phyloP scores from a whole-genome alignment of 2,797 vertebrate genomes.

The Acropternis orthonyx region DNA sequence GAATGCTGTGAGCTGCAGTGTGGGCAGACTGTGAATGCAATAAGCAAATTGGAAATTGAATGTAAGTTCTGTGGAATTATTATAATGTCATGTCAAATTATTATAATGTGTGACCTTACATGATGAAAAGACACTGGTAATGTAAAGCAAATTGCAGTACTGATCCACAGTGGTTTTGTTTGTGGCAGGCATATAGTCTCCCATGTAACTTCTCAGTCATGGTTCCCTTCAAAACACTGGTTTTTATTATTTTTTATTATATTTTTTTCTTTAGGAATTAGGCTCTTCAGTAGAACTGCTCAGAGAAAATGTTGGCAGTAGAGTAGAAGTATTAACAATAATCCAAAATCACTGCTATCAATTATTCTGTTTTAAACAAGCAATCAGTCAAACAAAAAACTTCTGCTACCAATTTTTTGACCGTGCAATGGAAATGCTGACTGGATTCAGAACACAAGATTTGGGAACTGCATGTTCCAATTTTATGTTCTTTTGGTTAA shows the following conservation, averaged over 20 bases:
- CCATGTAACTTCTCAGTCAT: not conserved
- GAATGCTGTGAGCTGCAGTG: not conserved
- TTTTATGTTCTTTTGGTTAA: not conserved
- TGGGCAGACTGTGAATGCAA: not conserved
- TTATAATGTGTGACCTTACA: not conserved
- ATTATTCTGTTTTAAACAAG: not conserved
- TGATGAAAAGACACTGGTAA: not conserved
- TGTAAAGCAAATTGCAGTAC: not conserved
- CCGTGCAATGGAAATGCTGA: not conserved
- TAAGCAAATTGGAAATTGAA: not conserved
- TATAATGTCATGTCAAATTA: not conserved
- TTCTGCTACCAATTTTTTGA: not conserved
- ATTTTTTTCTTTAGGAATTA: not conserved
- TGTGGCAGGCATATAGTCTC: not conserved
- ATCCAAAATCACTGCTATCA: not conserved
- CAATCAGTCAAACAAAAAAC: not conserved
- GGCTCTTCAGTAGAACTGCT: not conserved
- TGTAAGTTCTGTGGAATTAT: not conserved
- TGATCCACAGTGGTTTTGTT: not conserved
- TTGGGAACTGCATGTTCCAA: not conserved
- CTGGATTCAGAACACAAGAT: not conserved
- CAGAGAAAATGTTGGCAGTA: not conserved
- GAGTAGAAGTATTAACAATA: not conserved
- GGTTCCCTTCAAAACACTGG: not conserved
- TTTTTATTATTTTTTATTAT: not conserved